phyloP scores from a whole-genome alignment of 2,888 invertebrate genomes.

The Ophion ventricosus region DNA sequence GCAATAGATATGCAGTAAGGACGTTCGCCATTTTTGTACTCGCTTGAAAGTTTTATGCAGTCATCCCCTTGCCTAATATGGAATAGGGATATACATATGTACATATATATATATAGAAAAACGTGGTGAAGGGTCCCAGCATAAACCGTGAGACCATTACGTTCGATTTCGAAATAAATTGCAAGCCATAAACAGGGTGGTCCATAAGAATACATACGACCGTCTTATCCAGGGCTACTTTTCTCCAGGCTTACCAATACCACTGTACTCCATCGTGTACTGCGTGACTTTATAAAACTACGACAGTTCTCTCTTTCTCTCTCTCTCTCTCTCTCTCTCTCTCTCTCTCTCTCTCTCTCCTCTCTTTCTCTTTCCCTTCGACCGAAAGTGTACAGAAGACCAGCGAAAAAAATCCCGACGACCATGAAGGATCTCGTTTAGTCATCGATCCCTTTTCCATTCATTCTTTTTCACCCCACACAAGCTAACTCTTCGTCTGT shows the following conservation, averaged over 20 bases:
- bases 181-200: slow-evolving; percentile 82
- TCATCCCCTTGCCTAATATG: slow-evolving; percentile 53
- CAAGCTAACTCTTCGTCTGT: background rate
- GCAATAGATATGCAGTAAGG: slow-evolving; percentile 77
- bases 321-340: background rate
- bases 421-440: background rate
- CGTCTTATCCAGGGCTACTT: slow-evolving; percentile 71
- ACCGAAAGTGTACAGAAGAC: background rate
- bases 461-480: background rate
- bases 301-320: slow-evolving; percentile 6
- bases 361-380: background rate
- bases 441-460: background rate
- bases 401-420: background rate
- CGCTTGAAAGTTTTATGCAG: slow-evolving; percentile 81
- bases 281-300: slow-evolving; percentile 32
- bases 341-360: background rate
- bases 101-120: background rate
- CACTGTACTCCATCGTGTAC: slow-evolving; percentile 42
- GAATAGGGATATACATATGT: background rate
- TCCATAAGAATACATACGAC: slow-evolving; percentile 82
- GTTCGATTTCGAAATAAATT: slow-evolving; percentile 83
- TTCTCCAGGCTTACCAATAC: slow-evolving; percentile 55
- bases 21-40: slow-evolving; percentile 77
- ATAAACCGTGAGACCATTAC: slow-evolving; percentile 81
- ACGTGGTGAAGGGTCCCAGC: slow-evolving; percentile 68